Base-by-base conservation (phyloP, 2,113 vertebrate species). In the Periophthalmus modestus region DNA sequence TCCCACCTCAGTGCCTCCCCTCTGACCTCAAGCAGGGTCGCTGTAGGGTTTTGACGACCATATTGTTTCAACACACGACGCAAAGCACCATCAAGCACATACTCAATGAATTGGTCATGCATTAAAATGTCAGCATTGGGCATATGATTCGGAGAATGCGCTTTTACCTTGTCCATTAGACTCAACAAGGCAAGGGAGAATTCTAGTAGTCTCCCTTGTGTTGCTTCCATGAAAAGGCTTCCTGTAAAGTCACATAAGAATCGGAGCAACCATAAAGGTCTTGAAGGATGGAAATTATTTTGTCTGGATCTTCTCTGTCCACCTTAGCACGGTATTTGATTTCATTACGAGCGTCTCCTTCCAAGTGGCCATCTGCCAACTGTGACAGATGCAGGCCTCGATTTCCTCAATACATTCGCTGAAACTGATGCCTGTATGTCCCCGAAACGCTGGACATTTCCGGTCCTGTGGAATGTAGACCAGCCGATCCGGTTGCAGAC, bases 1-100 rank as follows among this genome's bases (percentile, higher is more conserved):
- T 81, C 70, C 69, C 65, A 82, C 7, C 66, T 33, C 28, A 79
- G 72, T 2, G 69, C 81, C 39, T 75, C 81, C 11, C 3, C 57
- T 5, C 48, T 3, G 13, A 75, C 58, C 0, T 79, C 68, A 6
- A 73, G 39, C 43, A 82, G 18, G 11, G 75, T 67, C 11, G 28
- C 33, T 2, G 47, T 39, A 5, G 72, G 67, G 0, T 71, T 58
- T 0, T 16, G 13, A 3, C 63, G 6, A 9, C 74, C 71, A 34
- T 12, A 58, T 12, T 23, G 57, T 54, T 75, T 79, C 3, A 75
- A 21, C 43, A 75, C 68, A 0, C 69, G 9, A 3, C 23, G 46
- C 0, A 82, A 52, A 2, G 72, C 16, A 65, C 57, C 19, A 50
- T 79, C 73, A 9, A 23, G 2, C 0, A 75, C 71, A 65, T 81